These are phyloP conservation scores for Serilophus lunatus DNA, from an alignment of 2,113 vertebrate genomes.

Conservation along the genomic window DNA sequence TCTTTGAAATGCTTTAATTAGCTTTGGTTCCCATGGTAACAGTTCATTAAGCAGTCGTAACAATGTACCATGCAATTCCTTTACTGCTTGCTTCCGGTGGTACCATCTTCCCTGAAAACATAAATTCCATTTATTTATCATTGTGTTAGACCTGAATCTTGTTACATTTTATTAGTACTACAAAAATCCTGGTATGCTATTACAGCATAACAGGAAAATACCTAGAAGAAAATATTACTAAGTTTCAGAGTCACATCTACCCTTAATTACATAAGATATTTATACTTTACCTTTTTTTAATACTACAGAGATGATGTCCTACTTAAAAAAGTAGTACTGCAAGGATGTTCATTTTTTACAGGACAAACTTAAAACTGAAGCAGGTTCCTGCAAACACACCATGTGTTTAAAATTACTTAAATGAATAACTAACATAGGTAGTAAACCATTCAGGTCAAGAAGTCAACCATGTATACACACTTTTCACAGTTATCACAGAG, in stretches of 20 bases:
- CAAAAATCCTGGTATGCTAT: neutral
- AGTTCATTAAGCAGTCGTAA: conserved; percentile 94
- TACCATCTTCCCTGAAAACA: conserved; percentile 88
- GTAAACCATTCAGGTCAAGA: neutral
- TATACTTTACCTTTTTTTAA: neutral
- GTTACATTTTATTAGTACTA: neutral
- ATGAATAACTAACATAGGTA: neutral
- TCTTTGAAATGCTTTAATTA: conserved; percentile 94
- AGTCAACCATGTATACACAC: neutral
- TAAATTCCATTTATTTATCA: conserved; percentile 23
- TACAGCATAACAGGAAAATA: neutral
- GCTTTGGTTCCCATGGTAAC: conserved; percentile 95
- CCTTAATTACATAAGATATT: neutral
- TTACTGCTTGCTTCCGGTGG: conserved; percentile 89
- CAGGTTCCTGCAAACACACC: neutral
- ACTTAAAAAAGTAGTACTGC: neutral
- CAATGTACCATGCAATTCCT: conserved; percentile 93
- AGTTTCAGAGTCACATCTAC: neutral
- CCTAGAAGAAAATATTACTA: neutral
- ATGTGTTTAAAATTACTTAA: neutral
- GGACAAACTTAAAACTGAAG: neutral
- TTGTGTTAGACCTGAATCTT: neutral
- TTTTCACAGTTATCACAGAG: neutral
- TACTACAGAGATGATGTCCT: neutral
- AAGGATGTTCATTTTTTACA: neutral